Evolutionary conservation across 1,140 invertebrate genomes (phyloP), one percentile per base, ranked within the genome.

Genomic region (Pygmarrhopalites habei): DNA sequence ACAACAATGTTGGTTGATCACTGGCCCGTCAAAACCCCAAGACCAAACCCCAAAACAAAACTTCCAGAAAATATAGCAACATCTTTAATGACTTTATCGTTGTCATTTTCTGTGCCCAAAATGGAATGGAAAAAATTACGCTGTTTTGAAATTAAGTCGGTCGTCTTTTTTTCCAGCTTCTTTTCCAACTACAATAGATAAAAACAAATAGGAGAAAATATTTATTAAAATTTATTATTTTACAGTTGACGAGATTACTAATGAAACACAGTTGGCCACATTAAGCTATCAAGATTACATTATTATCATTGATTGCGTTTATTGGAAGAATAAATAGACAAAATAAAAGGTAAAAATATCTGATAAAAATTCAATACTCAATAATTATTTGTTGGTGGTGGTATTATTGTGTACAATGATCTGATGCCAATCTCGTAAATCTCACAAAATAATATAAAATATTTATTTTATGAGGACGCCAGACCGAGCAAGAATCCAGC

Each of bases 81-180:
- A 41, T 56, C 53, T 26, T 4, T 56, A 7, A 56, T 32, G 39
- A 56, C 10, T 19, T 29, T 52, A 52, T 52, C 49, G n/a, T n/a
- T n/a, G 5, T 56, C 53, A 56, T 56, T 23, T 30, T 41, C 17
- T 39, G 5, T 41, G 3, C 53, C 35, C 3, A 56, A 14, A 10
- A 56, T 3, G 4, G 4, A 7, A 35, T 56, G 4, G 23, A 35
- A 56, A 29, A 29, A 56, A 3, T 7, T 10, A 10, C 30, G 26
- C 19, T 56, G 26, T 26, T 56, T n/a, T 7, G 10, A 14, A 5
- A 56, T 32, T 7, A 56, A 39, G 19, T 5, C 53, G 3, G 53
- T 35, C 4, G 53, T 56, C 30, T 56, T 56, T 32, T 30, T 19
- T 23, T 56, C 53, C 26, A 56, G n/a, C 26, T 56, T 30, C 53